Base-by-base conservation (phyloP, 1,140 invertebrate species). In the Wasmannia auropunctata region DNA sequence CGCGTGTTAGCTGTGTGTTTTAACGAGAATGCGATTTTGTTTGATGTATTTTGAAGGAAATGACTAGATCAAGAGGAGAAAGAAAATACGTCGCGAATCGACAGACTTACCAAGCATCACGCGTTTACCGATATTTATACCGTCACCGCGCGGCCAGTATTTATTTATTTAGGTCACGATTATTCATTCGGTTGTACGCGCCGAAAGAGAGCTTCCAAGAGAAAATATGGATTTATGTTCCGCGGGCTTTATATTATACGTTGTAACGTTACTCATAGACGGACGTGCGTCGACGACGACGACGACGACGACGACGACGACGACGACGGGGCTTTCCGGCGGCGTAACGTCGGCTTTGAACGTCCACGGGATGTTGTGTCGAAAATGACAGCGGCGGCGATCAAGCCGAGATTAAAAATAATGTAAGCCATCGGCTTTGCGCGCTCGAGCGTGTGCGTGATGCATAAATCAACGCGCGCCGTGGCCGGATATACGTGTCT, bases 401-500 rank as follows among this genome's bases (percentile, higher is more conserved):
- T 74, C 60, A 72, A 49, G 34, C 31, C n/a, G 58, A 70, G 87
- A 88, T 88, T 89, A 89, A 88, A 89, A 89, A 89, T 89, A 88
- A 85, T 88, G 87, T 74, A 67, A 72, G 56, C 63, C 58, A 56
- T 83, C 7, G 70, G 40, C 25, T n/a, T n/a, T n/a, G n/a, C 43
- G 62, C 14, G 80, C 11, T 37, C 51, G 43, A 1, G 3, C 25
- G 62, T 19, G 43, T 22, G 81, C 43, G 43, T 31, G 65, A 70
- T 43, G 69, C 51, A 81, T 89, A 81, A 88, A 89, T 89, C 87
- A 86, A 80, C 31, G 81, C 31, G 81, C 31, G 25, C 28, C 25
- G 25, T 34, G 37, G 58, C 31, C 40, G 40, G 56, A 83, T 34
- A 34, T 43, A 81, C 4, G 40, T 34, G n/a, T n/a, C n/a, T n/a